Base-by-base conservation (phyloP, 2,797 vertebrate genomes). In the Sphenopsis melanotis region DNA sequence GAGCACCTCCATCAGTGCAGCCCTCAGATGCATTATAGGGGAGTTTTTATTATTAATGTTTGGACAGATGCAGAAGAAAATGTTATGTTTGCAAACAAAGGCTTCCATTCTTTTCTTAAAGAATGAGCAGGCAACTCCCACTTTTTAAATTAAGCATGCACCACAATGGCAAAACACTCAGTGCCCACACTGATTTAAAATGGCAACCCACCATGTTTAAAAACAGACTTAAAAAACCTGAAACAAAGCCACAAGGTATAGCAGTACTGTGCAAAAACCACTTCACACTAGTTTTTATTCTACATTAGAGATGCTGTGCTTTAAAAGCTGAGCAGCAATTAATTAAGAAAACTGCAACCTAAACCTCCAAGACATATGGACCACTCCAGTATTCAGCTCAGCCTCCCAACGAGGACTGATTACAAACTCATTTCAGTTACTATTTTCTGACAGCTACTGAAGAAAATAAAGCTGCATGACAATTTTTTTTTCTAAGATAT, bases 241-340 rank as follows among this genome's bases (percentile, higher is more conserved):
- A 77, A 61, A 29, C 19, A 66, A 59, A 22, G 2, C 26, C 66
- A 44, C 22, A 71, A 65, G 27, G 37, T 47, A 65, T 10, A 83
- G 18, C 8, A 61, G 15, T 26, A 30, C 15, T 11, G 6, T 15
- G 30, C 8, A 53, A 57, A 76, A 90, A 39, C 34, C 27, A 56
- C 21, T 36, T 15, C 46, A 29, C 34, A 22, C 26, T 56, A 7
- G n/a, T 41, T 52, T 64, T 69, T 65, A 57, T 41, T 65, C 26
- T 22, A 0, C 26, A 24, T 68, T 63, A 63, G 24, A 75, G 18
- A 27, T 46, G 47, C 15, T 50, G 5, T 19, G 11, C 29, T 90
- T 83, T 88, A 88, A 88, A 86, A 83, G 56, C 47, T 66, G 77
- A 93, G 44, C 76, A 93, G 53, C 56, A 77, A 69, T 60, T 80